A percentile compares a stretch with the other conserved stretches of the same genome.
Evolutionary conservation across 2,797 vertebrate species (phyloP).

Genomic region (Glossophaga mutica): DNA sequence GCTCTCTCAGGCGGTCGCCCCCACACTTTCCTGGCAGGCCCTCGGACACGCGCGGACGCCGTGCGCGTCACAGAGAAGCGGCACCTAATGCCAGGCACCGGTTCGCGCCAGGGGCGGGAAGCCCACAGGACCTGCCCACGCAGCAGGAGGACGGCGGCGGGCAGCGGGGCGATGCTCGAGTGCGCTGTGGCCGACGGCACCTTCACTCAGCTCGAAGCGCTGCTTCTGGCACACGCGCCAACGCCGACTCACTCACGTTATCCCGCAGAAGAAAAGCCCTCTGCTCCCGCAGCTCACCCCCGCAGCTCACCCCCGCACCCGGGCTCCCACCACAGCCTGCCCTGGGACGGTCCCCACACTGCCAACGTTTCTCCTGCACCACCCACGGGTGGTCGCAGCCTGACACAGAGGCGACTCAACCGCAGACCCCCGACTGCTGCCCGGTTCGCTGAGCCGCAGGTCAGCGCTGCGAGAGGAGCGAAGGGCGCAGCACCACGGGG

Average conservation of each 20-base stretch:
- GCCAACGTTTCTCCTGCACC: rapidly evolving
- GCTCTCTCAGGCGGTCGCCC: not conserved
- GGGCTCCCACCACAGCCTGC: not conserved
- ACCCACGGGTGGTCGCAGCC: not conserved
- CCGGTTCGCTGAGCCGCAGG: not conserved
- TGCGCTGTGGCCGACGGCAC: rapidly evolving
- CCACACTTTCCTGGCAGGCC: constrained; percentile 10
- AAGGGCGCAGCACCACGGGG: not conserved
- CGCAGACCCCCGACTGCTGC: too few species aligned
- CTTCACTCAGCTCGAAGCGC: not conserved
- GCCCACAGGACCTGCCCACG: too few species aligned
- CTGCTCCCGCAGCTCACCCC: not conserved
- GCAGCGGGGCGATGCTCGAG: not conserved
- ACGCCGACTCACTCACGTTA: not conserved
- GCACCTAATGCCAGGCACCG: too few species aligned
- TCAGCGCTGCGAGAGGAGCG: not conserved
- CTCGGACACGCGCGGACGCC: not conserved
- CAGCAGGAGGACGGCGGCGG: too few species aligned
- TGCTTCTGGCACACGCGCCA: not conserved
- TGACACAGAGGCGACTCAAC: rapidly evolving
- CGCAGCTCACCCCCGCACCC: too few species aligned
- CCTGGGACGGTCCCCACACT: not conserved
- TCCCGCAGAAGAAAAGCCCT: not conserved
- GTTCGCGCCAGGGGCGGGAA: rapidly evolving
- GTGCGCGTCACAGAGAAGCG: too few species aligned